Percentiles rank a stretch among this genome's conserved stretches.
phyloP scores from a whole-genome alignment of 2,888 invertebrate species.

The Agrotis clavis region DNA sequence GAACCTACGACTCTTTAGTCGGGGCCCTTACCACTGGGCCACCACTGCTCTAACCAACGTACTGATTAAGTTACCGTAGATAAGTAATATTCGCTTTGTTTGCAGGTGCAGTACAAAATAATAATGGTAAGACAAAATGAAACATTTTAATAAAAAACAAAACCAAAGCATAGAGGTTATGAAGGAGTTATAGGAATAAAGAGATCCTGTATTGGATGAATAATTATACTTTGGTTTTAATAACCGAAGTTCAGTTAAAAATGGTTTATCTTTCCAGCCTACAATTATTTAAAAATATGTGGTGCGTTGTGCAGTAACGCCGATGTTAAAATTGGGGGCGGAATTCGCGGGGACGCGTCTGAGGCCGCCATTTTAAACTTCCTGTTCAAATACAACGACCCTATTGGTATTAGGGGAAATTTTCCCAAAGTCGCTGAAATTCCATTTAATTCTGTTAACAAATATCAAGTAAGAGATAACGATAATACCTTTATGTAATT shows the following conservation, averaged over 20 bases:
- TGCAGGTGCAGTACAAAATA: conserved; percentile 75
- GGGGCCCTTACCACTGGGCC: too few species aligned
- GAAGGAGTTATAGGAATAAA: not conserved
- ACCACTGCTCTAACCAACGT: not conserved
- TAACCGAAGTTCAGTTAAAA: not conserved
- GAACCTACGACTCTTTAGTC: too few species aligned
- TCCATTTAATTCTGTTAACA: conserved; percentile 98
- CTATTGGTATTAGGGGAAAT: conserved; percentile 93
- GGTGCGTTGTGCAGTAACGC: conserved; percentile 99
- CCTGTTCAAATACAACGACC: conserved; percentile 93
- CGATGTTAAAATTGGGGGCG: conserved; percentile 95
- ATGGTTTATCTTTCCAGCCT: conserved; percentile 85
- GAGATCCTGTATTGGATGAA: too few species aligned
- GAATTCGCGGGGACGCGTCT: conserved; percentile 96
- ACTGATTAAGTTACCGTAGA: not conserved
- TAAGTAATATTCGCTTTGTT: conserved; percentile 48
- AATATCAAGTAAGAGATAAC: conserved; percentile 93
- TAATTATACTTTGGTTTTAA: not conserved
- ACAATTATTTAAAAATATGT: conserved; percentile 95
- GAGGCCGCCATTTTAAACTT: conserved; percentile 97
- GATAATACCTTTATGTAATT: not conserved
- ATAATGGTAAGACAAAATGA: conserved; percentile 70
- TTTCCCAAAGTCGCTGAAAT: conserved; percentile 97
- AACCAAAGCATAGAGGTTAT: not conserved
- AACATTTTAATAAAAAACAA: not conserved